A percentile compares a stretch with the other conserved stretches of the same genome.
phyloP scores from a whole-genome alignment of 2,797 vertebrate genomes.

The Ambastaia sidthimunki region DNA sequence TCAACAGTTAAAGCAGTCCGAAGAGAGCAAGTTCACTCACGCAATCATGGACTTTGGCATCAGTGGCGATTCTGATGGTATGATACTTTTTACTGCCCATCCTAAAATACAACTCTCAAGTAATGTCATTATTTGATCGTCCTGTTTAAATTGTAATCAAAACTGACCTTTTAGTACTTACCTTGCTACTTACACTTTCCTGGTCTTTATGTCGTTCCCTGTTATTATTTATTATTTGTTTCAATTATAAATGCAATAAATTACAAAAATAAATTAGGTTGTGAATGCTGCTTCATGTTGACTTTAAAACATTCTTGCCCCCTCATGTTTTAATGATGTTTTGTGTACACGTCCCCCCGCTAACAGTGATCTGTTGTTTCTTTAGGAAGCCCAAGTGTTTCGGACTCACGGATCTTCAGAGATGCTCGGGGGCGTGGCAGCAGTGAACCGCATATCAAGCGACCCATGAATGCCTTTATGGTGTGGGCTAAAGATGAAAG shows the following conservation, averaged over 20 bases:
- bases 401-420: conserved; percentile 95
- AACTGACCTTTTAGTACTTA: background rate
- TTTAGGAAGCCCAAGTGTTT: conserved; percentile 93
- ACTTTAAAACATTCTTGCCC: background rate
- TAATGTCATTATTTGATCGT: background rate
- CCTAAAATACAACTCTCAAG: background rate
- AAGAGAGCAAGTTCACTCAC: conserved; percentile 95
- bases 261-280: background rate
- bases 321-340: background rate
- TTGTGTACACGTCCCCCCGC: background rate
- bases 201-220: too few species aligned
- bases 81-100: conserved; percentile 42
- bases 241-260: background rate
- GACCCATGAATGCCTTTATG: conserved; percentile 99
- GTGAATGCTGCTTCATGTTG: background rate
- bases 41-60: conserved; percentile 98
- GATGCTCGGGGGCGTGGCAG: conserved; percentile 91
- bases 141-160: background rate
- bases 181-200: too few species aligned
- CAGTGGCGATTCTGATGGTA: conserved; percentile 97
- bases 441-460: conserved; percentile 94
- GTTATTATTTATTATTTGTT: background rate
- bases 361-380: background rate
- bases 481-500: conserved; percentile 98
- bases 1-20: conserved; percentile 95